Conservation (phyloP, 37 sponge, comb jelly and placozoan genomes). For the Dysidea cf. avara region DNA sequence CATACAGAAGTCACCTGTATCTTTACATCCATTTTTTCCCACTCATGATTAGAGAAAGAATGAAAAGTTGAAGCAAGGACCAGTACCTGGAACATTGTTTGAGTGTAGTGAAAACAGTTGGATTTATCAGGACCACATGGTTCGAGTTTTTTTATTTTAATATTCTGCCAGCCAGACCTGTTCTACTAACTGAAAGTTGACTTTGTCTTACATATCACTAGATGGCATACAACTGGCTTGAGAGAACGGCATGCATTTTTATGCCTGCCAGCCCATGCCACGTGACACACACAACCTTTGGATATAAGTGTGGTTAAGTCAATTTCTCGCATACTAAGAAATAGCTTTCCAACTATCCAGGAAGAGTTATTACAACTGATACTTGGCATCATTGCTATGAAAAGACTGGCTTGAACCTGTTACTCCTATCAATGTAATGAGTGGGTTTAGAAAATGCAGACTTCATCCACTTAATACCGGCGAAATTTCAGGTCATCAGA, state of each 20-base stretch:
- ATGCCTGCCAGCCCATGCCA: slow-evolving; percentile 49
- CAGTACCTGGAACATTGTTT: too few relatives aligned
- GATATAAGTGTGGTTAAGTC: slow-evolving; percentile 45
- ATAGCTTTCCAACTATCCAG: slow-evolving; percentile 37
- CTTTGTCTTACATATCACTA: too few relatives aligned
- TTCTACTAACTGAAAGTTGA: too few relatives aligned
- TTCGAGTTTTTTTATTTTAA: too few relatives aligned
- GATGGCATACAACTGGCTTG: slow-evolving; percentile 33
- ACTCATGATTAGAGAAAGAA: too few relatives aligned
- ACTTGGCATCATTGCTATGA: slow-evolving; percentile 33
- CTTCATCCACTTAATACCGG: slow-evolving; percentile 43
- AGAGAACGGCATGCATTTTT: slow-evolving; percentile 40
- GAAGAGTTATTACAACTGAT: slow-evolving; percentile 38
- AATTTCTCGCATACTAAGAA: slow-evolving; percentile 40
- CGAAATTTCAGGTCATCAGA: slow-evolving; percentile 25
- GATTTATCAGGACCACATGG: too few relatives aligned
- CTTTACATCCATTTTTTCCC: not conserved
- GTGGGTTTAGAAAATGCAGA: slow-evolving; percentile 34
- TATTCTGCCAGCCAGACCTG: too few relatives aligned
- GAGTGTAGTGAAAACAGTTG: too few relatives aligned
- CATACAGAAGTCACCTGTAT: not conserved
- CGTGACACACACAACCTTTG: too few relatives aligned
- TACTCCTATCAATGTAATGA: slow-evolving; percentile 33
- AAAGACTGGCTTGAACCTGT: slow-evolving; percentile 32
- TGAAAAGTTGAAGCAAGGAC: too few relatives aligned